Evolutionary conservation across 1,140 invertebrate species (phyloP).

Genomic region (Diabrotica virgifera): DNA sequence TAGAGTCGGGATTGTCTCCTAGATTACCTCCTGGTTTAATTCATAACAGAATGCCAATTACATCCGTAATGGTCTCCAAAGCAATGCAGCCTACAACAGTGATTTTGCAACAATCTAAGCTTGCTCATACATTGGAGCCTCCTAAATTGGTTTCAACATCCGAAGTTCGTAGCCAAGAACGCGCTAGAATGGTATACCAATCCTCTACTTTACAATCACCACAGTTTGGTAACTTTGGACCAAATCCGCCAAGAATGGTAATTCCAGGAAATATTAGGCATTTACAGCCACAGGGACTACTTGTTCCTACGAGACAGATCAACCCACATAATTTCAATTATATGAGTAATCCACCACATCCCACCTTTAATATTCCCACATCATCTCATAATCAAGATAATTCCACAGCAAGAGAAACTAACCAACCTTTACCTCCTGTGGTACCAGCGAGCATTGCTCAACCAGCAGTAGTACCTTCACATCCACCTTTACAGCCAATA

Average conservation of each 20-base stretch:
- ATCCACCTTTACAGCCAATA: background rate
- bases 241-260: conserved; percentile 31
- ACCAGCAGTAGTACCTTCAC: too few relatives aligned
- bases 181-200: conserved; percentile 37
- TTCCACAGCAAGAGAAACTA: background rate
- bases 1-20: conserved; percentile 20
- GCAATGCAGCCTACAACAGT: conserved; percentile 53
- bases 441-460: too few relatives aligned
- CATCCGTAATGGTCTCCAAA: conserved; percentile 56
- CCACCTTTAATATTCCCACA: conserved; percentile 15
- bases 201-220: conserved; percentile 23
- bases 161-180: conserved; percentile 24
- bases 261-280: conserved; percentile 31
- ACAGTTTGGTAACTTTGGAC: conserved; percentile 24
- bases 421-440: background rate
- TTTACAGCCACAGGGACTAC: conserved; percentile 24
- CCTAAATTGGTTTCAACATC: conserved; percentile 33
- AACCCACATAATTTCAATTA: conserved; percentile 21
- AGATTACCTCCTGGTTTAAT: conserved; percentile 27
- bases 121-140: conserved; percentile 37
- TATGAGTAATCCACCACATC: conserved; percentile 25
- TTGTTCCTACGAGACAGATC: conserved; percentile 30
- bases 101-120: conserved; percentile 49
- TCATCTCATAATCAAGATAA: background rate
- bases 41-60: conserved; percentile 50